phyloP scores from a whole-genome alignment of 2,888 invertebrate genomes.

The Hipparchia sbordonii region DNA sequence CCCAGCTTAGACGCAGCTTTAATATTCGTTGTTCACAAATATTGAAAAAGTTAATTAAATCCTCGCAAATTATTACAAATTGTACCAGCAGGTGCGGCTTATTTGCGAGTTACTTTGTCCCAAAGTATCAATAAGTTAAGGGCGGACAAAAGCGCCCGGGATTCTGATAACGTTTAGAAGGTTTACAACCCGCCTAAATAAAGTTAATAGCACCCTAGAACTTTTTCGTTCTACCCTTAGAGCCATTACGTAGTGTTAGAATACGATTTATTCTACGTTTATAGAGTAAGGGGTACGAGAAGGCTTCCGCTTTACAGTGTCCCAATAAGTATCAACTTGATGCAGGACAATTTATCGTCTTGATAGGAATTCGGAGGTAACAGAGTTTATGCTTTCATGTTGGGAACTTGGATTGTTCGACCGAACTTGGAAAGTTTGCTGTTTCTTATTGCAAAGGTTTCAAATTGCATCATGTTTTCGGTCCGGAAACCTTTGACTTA shows the following conservation, averaged over 20 bases:
- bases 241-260: slow-evolving; percentile 74
- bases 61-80: slow-evolving; percentile 22
- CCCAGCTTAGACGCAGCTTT: not conserved
- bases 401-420: slow-evolving; percentile 12
- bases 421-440: not conserved
- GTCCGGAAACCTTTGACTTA: too few species aligned
- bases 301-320: slow-evolving; percentile 63
- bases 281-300: slow-evolving; percentile 66
- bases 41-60: slow-evolving; percentile 10
- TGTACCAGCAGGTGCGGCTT: slow-evolving; percentile 30
- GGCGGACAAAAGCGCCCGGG: slow-evolving; percentile 64
- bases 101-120: slow-evolving; percentile 44
- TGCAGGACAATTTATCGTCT: slow-evolving; percentile 59
- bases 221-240: slow-evolving; percentile 76
- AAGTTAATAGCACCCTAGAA: slow-evolving; percentile 77
- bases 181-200: slow-evolving; percentile 81
- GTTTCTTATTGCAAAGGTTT: not conserved
- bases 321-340: slow-evolving; percentile 65
- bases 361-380: slow-evolving; percentile 16
- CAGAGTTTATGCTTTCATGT: slow-evolving; percentile 15
- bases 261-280: slow-evolving; percentile 76
- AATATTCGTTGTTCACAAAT: not conserved
- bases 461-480: not conserved
- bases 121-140: slow-evolving; percentile 66
- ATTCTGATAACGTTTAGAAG: slow-evolving; percentile 77